These are phyloP conservation scores for Stenopsyche tienmushanensis DNA, from an alignment of 1,140 invertebrate genomes.

Conservation along the genomic window DNA sequence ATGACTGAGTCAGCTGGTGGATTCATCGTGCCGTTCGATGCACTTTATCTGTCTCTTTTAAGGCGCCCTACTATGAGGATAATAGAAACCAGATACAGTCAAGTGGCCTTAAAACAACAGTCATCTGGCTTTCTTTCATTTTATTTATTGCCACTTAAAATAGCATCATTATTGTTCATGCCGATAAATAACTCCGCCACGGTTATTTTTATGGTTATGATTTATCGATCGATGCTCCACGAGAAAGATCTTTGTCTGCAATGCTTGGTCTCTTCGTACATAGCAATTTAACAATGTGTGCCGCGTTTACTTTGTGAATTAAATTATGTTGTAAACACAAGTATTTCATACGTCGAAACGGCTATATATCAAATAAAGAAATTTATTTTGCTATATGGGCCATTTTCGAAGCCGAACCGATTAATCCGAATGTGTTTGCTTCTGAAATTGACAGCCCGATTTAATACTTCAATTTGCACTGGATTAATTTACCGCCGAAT, in stretches of 20 bases:
- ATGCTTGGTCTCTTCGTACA: no score
- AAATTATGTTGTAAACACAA: no score
- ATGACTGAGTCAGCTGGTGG: not conserved
- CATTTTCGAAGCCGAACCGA: no score
- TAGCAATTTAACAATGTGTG: no score
- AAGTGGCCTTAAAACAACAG: conserved; percentile 15
- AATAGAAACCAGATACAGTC: conserved; percentile 27
- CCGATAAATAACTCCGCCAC: not conserved
- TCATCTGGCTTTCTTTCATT: conserved; percentile 1
- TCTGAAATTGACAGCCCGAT: no score
- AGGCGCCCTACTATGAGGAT: not conserved
- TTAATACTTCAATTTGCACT: no score
- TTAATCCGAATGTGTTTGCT: no score
- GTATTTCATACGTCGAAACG: no score
- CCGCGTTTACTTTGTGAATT: no score
- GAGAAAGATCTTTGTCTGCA: not conserved
- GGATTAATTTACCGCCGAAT: no score
- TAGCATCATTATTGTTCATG: not conserved
- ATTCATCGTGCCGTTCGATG: conserved; percentile 5
- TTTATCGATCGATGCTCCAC: not conserved
- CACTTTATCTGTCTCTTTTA: conserved; percentile 18
- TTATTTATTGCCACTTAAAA: conserved; percentile 24
- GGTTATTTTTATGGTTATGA: not conserved
- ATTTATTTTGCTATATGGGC: no score
- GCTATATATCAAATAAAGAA: no score